A percentile compares a stretch with the other conserved stretches of the same genome.
Evolutionary conservation across 2,113 vertebrate species (phyloP).

Genomic region (Xenus cinereus): DNA sequence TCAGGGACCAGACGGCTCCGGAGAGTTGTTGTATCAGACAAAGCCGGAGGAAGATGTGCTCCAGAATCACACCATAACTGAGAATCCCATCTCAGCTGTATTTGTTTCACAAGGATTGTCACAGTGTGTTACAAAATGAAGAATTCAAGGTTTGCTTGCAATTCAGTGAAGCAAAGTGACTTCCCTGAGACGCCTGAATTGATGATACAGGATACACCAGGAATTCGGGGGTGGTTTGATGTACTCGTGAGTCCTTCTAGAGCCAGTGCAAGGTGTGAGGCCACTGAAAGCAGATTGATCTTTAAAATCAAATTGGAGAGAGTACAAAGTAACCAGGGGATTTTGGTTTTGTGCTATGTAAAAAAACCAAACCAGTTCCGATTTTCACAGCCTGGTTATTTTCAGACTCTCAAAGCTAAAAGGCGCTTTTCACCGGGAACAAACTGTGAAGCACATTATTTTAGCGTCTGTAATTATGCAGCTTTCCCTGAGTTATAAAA

Average conservation of each 20-base stretch:
- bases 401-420: background rate
- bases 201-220: fast-evolving
- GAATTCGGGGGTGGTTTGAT: background rate
- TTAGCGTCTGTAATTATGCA: background rate
- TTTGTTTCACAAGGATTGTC: background rate
- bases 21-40: background rate
- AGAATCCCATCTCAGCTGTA: background rate
- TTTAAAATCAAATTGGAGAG: background rate
- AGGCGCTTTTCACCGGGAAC: background rate
- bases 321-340: background rate
- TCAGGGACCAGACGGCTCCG: background rate
- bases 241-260: background rate
- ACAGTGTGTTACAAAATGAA: background rate
- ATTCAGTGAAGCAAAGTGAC: background rate
- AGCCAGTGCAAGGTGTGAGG: background rate
- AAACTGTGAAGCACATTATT: background rate
- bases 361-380: background rate
- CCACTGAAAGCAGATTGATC: background rate
- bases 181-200: background rate
- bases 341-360: background rate
- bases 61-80: background rate
- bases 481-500: background rate
- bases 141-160: background rate
- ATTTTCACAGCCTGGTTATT: conserved; percentile 4
- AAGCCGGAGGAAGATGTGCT: background rate